phyloP scores from a whole-genome alignment of 2,888 invertebrate species.

The Lepidochrysops patricia region DNA sequence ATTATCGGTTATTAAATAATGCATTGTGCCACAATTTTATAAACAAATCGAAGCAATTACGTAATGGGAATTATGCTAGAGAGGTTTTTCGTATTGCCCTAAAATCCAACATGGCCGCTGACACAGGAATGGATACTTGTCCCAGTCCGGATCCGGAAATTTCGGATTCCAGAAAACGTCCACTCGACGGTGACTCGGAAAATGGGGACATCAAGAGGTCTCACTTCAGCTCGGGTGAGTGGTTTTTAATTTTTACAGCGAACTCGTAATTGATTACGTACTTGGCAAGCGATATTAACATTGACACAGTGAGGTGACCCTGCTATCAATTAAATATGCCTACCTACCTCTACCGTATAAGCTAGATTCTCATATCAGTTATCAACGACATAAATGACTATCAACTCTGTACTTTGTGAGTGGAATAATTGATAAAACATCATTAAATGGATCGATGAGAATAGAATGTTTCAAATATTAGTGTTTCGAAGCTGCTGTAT shows the following conservation, averaged over 20 bases:
- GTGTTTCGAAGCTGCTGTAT: slow-evolving; percentile 15
- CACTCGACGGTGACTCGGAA: slow-evolving; percentile 89
- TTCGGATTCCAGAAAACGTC: slow-evolving; percentile 92
- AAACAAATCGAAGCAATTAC: slow-evolving; percentile 68
- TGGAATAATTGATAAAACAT: slow-evolving; percentile 29
- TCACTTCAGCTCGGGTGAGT: slow-evolving; percentile 92
- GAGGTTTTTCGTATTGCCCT: slow-evolving; percentile 73
- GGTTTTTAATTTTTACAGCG: slow-evolving; percentile 28
- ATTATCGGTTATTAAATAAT: slow-evolving; percentile 56
- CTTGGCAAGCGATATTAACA: slow-evolving; percentile 63
- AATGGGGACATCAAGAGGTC: slow-evolving; percentile 92
- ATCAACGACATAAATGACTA: slow-evolving; percentile 62
- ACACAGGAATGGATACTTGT: slow-evolving; percentile 95
- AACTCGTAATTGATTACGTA: slow-evolving; percentile 49
- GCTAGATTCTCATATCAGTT: slow-evolving; percentile 69
- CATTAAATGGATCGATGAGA: slow-evolving; percentile 21
- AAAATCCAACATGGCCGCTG: slow-evolving; percentile 89
- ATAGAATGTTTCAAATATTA: slow-evolving; percentile 18
- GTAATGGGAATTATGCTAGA: slow-evolving; percentile 75
- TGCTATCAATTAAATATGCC: slow-evolving; percentile 34
- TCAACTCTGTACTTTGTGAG: slow-evolving; percentile 40
- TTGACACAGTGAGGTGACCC: slow-evolving; percentile 57
- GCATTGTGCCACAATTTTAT: slow-evolving; percentile 61
- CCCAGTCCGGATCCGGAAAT: slow-evolving; percentile 95
- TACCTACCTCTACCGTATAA: slow-evolving; percentile 51